Base-by-base conservation (phyloP, 2,888 invertebrate genomes). In the Aproaerema taeniolella region DNA sequence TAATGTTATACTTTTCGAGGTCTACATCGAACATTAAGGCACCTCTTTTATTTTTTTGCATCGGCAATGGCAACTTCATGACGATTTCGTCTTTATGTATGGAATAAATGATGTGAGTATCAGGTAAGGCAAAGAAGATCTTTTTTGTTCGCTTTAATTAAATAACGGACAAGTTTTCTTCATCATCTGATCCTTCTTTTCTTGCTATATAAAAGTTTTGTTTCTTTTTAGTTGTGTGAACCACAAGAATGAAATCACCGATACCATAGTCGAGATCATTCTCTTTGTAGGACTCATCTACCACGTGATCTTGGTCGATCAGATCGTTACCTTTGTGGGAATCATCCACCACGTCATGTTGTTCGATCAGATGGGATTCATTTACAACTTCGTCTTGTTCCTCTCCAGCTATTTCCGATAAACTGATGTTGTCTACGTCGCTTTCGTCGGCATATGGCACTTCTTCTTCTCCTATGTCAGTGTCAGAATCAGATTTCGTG, bases 401-500 rank as follows among this genome's bases (percentile, higher is more conserved):
- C 28, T 28, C 28, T 28, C 28, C 10, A 28, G 28, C 28, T 28
- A 28, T 28, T 28, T 2, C 28, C 28, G 28, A 28, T 28, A 28
- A 28, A 28, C 28, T 28, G 5, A 28, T 28, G 28, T 28, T 28
- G 28, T 28, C 28, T 12, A 28, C 28, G 4, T 28, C 28, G 9
- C 28, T 28, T 28, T 28, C 28, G 10, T 28, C 28, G 10, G 28
- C 28, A 28, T 28, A 28, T 8, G 28, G 28, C 10, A 28, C 28
- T 28, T 28, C 28, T n/a, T n/a, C n/a, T 28, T 28, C 28, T 28
- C 28, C 28, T 28, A 10, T 28, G 10, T 28, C 28, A 28, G 28
- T 28, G 10, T 28, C 28, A 8, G 28, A 28, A 28, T 28, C 28
- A 10, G 28, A 28, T 28, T 28, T n/a, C 10, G 10, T 28, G 2